Conservation (phyloP, 2,797 vertebrate genomes). For the Anabacerthia variegaticeps region DNA sequence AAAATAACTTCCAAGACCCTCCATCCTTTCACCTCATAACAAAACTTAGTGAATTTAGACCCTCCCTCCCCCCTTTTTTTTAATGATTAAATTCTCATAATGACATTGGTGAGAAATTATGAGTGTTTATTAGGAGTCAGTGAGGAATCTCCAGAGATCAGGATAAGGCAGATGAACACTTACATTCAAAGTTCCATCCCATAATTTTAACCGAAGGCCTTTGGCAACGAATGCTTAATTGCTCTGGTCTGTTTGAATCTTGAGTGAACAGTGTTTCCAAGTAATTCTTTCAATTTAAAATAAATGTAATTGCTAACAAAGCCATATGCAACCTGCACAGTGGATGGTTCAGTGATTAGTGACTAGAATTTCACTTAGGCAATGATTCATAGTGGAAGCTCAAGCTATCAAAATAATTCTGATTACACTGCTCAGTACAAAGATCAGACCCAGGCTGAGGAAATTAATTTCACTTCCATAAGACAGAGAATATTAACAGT, state of each 20-base stretch:
- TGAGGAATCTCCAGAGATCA: background rate
- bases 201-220: constrained; percentile 14
- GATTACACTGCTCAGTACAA: constrained; percentile 7
- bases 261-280: constrained; percentile 18
- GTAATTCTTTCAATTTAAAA: constrained; percentile 41
- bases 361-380: constrained; percentile 48
- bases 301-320: constrained; percentile 59
- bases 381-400: background rate
- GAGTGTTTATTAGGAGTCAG: background rate
- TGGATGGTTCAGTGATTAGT: constrained; percentile 58
- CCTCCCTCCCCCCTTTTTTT: background rate
- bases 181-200: background rate
- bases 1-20: background rate
- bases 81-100: background rate
- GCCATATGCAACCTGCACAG: constrained; percentile 7
- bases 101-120: background rate
- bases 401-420: constrained; percentile 27
- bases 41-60: background rate
- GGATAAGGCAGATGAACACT: background rate
- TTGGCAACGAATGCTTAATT: constrained; percentile 36
- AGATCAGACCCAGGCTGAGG: background rate
- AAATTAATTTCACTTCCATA: background rate
- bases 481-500: background rate
- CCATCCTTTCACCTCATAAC: background rate
- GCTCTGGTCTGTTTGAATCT: constrained; percentile 44